Evolutionary conservation across 2,113 vertebrate species (phyloP).

Genomic region (Puffinus mauretanicus): DNA sequence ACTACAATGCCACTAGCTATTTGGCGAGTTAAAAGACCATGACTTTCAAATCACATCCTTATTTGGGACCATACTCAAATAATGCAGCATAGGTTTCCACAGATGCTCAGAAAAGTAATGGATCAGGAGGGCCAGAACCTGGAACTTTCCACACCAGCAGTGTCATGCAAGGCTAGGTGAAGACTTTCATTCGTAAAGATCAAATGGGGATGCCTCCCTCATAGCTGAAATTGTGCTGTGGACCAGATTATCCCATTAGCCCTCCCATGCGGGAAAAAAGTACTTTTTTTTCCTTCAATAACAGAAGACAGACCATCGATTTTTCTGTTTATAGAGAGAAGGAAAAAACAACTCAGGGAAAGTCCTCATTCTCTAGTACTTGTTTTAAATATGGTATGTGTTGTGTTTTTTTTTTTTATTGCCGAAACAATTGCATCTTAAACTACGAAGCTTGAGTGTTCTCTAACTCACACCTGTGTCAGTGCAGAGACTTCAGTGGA

Average conservation of each 20-base stretch:
- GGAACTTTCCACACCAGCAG: neutral
- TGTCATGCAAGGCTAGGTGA: neutral
- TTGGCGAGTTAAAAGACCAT: neutral
- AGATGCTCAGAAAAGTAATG: neutral
- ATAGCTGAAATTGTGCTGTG: neutral
- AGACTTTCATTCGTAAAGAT: neutral
- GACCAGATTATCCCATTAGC: slow-evolving; percentile 39
- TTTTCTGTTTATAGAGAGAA: slow-evolving; percentile 57
- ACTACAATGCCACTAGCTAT: neutral
- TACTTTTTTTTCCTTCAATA: neutral
- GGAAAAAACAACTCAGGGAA: neutral
- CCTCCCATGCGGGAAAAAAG: neutral
- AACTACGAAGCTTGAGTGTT: neutral
- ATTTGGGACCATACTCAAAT: neutral
- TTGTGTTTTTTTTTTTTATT: neutral
- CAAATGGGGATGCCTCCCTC: neutral
- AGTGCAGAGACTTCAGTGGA: neutral
- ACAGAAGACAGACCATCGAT: slow-evolving; percentile 54
- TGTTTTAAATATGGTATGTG: neutral
- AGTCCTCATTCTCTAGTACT: neutral
- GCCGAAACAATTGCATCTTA: neutral
- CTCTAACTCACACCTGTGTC: neutral
- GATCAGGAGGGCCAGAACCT: neutral
- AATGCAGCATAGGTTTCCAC: neutral
- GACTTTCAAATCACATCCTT: neutral